Evolutionary conservation across 2,888 invertebrate genomes (phyloP), one percentile per base, ranked within the genome.

Genomic region (Baronia brevicornis): DNA sequence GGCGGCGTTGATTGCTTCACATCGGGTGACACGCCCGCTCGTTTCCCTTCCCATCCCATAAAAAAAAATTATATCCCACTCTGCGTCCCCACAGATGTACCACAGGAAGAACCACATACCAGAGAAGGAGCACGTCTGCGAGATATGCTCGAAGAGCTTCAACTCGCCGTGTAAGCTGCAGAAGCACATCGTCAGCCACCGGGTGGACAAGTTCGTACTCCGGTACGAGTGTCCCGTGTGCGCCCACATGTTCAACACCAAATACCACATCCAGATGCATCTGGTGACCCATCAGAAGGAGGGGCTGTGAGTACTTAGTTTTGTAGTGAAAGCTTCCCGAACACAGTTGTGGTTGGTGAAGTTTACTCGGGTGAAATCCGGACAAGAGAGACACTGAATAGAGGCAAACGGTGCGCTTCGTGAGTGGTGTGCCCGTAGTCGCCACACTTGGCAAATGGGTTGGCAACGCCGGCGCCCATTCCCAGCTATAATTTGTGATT

Each of bases 181-280:
- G 38, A 48, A 72, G 3, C 80, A 80, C 41, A 31, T 69, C 1
- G 48, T 53, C 5, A 55, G 61, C 12, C 79, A 78, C 41, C 43
- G 60, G 3, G 44, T 46, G 2, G 64, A 55, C 31, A 48, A 52
- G 20, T 77, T 51, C 51, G 56, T 69, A 11, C 46, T 73, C 4
- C 49, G 74, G 0, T 82, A 77, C 66, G 82, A 82, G 60, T 82
- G 82, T 5, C 82, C 82, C 0, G 82, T 82, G 2, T 82, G 82
- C 36, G 82, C 82, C 15, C 80, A 82, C 44, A 72, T 80, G 70
- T 82, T 82, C 55, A 63, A 80, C 54, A 82, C 82, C 3, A 61
- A 66, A 17, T 82, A 79, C 43, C 82, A 80, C 37, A 51, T 74
- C 22, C 64, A 69, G 39, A 73, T 77, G 74, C 82, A 80, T 21